Evolutionary conservation across 2,888 invertebrate species (phyloP).

Genomic region (Tortrix viridana): DNA sequence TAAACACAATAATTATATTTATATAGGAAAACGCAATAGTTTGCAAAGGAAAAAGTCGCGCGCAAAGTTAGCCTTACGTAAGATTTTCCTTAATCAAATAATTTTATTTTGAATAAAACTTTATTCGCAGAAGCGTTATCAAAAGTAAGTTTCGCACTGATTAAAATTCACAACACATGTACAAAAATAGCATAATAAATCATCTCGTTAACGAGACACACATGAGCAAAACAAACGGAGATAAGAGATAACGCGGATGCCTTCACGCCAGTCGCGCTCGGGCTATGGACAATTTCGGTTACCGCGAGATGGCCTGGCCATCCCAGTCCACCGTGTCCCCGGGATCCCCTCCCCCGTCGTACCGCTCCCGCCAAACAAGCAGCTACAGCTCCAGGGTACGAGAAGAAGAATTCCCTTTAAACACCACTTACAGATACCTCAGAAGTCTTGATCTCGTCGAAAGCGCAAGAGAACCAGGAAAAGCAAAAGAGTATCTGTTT

Average conservation of each 20-base stretch:
- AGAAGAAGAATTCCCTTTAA: constrained; percentile 84
- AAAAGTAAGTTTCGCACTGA: constrained; percentile 15
- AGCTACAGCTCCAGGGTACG: constrained; percentile 75
- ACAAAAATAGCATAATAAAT: constrained; percentile 75
- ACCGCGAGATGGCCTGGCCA: constrained; percentile 84
- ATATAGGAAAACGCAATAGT: too few relatives aligned
- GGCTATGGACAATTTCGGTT: constrained; percentile 87
- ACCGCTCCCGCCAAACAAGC: constrained; percentile 60
- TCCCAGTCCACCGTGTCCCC: constrained; percentile 63
- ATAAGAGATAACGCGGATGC: constrained; percentile 67
- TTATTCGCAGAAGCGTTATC: constrained; percentile 10
- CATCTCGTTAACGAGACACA: constrained; percentile 64
- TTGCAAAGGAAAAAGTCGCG: too few relatives aligned
- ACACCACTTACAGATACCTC: constrained; percentile 69
- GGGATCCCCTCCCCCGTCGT: constrained; percentile 50
- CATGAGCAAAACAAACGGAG: constrained; percentile 62
- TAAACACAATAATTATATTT: too few relatives aligned
- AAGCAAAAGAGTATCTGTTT: constrained; percentile 89
- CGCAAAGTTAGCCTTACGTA: too few relatives aligned
- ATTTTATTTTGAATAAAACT: not conserved
- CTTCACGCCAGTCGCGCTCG: constrained; percentile 60
- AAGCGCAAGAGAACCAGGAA: constrained; percentile 81
- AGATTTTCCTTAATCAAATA: too few relatives aligned
- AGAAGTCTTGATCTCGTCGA: constrained; percentile 83
- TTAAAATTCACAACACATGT: constrained; percentile 25